Conservation (phyloP, 2,888 invertebrate genomes). For the Amblyjoppa fuscipennis region DNA sequence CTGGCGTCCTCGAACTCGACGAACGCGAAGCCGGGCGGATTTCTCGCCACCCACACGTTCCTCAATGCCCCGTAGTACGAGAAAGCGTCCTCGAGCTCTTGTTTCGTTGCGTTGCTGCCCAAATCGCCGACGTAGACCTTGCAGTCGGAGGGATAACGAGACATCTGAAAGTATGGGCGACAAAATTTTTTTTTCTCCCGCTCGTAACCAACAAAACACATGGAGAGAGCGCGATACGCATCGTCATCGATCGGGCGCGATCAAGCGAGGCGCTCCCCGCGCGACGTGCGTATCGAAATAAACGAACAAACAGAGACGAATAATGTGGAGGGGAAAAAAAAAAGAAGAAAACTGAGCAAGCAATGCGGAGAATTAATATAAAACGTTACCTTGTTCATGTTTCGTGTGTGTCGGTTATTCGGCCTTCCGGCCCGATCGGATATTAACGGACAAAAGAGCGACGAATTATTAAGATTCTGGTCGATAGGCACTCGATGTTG, state of each 20-base stretch:
- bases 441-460: constrained; percentile 50
- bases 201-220: not conserved
- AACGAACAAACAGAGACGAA: too few relatives aligned
- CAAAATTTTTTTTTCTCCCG: constrained; percentile 1
- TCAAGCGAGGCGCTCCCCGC: too few relatives aligned
- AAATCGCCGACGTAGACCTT: constrained; percentile 99
- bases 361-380: not conserved
- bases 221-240: not conserved
- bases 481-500: too few relatives aligned
- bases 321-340: too few relatives aligned
- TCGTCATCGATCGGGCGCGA: not conserved
- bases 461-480: constrained; percentile 6
- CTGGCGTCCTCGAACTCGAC: constrained; percentile 97
- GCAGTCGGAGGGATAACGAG: constrained; percentile 93
- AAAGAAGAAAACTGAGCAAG: not conserved
- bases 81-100: constrained; percentile 97
- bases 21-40: constrained; percentile 98
- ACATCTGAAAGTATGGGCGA: constrained; percentile 86
- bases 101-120: constrained; percentile 95
- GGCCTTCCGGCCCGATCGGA: constrained; percentile 52
- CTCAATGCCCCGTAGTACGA: constrained; percentile 96
- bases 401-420: constrained; percentile 40
- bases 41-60: constrained; percentile 99
- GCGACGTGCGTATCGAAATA: too few relatives aligned
- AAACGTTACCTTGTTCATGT: constrained; percentile 62